Evolutionary conservation across 1,140 invertebrate species (phyloP), one percentile per base, ranked within the genome.

Genomic region (Diabrotica virgifera): DNA sequence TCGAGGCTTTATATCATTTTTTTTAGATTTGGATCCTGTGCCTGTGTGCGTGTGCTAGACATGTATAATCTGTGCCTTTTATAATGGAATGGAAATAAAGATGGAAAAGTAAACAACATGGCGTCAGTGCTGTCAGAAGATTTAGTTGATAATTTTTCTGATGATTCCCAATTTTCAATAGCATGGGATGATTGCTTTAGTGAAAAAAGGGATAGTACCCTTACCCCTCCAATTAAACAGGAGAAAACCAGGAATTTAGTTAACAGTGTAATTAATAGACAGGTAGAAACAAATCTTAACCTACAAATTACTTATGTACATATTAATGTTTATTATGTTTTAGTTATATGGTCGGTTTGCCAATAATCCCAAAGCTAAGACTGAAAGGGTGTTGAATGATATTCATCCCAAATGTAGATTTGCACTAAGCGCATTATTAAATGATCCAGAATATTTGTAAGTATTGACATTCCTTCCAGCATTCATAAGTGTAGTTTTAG

Each of bases 361-460:
- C 7, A 74, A 70, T 65, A 68, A 71, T 72, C 62, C 72, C 66
- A 73, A 65, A 72, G 68, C 66, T 5, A 79, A 78, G 71, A 77
- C 76, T 77, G 77, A 80, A 70, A 71, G 72, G 71, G 73, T 80
- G 68, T 87, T 86, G 74, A 82, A 85, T 62, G 80, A 80, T 73
- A 85, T 88, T 72, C 86, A 86, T 74, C 82, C 80, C 68, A 81
- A 85, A 70, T 81, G 86, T 70, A 81, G 83, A 53, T 84, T 80
- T 83, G 69, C 82, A 82, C 66, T 78, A 68, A 72, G 62, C 59
- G 70, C 68, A 52, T 56, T 74, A 52, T 52, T 72, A 57, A 79
- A 70, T 67, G 74, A 76, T 35, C 71, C 76, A 62, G 77, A 74
- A 62, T 65, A 61, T 38, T 69, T 72, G 72, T 75, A 80, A 63